phyloP scores from a whole-genome alignment of 1,140 invertebrate genomes.

The Mya arenaria region DNA sequence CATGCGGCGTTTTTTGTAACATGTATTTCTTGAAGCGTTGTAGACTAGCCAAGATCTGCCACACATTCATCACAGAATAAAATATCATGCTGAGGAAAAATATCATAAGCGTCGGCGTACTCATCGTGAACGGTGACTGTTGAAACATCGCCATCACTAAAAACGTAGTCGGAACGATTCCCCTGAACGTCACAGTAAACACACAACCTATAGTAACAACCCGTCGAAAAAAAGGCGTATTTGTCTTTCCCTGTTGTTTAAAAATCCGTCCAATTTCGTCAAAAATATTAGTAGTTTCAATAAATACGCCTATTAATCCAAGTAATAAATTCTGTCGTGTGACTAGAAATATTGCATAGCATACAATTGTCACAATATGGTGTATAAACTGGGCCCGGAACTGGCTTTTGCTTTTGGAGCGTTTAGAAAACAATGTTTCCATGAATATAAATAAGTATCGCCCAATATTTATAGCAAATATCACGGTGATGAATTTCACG shows the following conservation, averaged over 20 bases:
- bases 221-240: conserved; percentile 48
- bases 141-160: conserved; percentile 63
- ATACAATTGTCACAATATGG: conserved; percentile 58
- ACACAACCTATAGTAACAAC: conserved; percentile 52
- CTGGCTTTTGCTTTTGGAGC: conserved; percentile 4
- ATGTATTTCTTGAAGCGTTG: conserved; percentile 60
- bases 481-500: conserved; percentile 22
- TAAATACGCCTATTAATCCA: conserved; percentile 56
- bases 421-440: conserved; percentile 31
- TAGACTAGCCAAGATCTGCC: conserved; percentile 57
- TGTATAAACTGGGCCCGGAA: conserved; percentile 56
- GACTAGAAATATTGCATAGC: conserved; percentile 56
- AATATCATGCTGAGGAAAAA: conserved; percentile 67
- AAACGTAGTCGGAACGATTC: conserved; percentile 57
- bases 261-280: conserved; percentile 53
- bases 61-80: conserved; percentile 66
- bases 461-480: conserved; percentile 61
- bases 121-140: conserved; percentile 62
- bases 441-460: conserved; percentile 55
- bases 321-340: conserved; percentile 59
- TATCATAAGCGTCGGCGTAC: conserved; percentile 58
- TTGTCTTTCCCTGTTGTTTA: neutral
- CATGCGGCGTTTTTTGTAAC: conserved; percentile 16
- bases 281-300: conserved; percentile 58
- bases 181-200: conserved; percentile 51